phyloP scores from a whole-genome alignment of 2,888 invertebrate genomes.

The Invenusta paracnida region DNA sequence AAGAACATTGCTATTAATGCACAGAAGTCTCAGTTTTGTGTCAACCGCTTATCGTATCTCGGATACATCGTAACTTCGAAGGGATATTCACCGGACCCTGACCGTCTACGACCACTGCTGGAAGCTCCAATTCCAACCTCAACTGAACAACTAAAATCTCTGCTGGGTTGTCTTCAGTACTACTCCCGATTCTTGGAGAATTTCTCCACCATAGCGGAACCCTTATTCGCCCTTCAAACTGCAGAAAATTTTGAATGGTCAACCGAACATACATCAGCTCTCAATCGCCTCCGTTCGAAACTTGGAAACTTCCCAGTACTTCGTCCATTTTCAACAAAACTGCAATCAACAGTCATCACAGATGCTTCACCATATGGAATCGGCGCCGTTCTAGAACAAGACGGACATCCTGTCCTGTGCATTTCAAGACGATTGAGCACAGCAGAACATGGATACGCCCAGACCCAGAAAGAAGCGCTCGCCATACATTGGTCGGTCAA shows the following conservation, averaged over 20 bases:
- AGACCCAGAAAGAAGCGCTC: conserved; percentile 11
- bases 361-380: not conserved
- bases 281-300: not conserved
- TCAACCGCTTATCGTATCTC: not conserved
- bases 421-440: not conserved
- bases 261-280: not conserved
- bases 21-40: not conserved
- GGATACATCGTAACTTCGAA: not conserved
- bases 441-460: not conserved
- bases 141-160: not conserved
- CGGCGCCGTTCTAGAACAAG: not conserved
- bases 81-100: not conserved
- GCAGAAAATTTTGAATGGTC: not conserved
- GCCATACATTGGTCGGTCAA: not conserved
- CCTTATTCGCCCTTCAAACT: not conserved
- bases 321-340: not conserved
- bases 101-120: not conserved
- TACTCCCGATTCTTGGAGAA: not conserved
- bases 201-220: not conserved
- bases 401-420: not conserved
- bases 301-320: not conserved
- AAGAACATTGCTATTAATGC: not conserved
- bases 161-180: not conserved
- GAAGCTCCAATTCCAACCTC: not conserved
- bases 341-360: not conserved